Conservation (phyloP, 2,888 invertebrate species). For the Dasysyrphus albostriatus region DNA sequence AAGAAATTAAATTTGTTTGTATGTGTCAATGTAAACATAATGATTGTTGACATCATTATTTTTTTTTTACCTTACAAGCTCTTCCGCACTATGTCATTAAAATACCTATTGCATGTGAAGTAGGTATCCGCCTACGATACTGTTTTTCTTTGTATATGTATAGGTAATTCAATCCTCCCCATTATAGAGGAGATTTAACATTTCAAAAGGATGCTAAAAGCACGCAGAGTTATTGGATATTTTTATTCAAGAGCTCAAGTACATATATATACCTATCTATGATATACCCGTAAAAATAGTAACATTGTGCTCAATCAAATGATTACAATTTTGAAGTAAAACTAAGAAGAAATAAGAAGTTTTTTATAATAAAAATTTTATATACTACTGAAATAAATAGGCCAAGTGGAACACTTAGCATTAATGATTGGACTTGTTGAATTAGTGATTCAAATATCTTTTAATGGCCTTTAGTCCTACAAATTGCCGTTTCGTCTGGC, state of each 20-base stretch:
- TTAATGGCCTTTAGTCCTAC: too few relatives aligned
- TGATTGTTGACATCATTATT: slow-evolving; percentile 11
- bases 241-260: not conserved
- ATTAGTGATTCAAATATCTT: too few relatives aligned
- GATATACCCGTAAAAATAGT: not conserved
- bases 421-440: too few relatives aligned
- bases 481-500: too few relatives aligned
- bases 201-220: slow-evolving; percentile 21
- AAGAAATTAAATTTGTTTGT: slow-evolving; percentile 5
- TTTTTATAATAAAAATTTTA: too few relatives aligned
- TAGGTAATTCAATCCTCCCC: slow-evolving; percentile 17
- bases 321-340: not conserved
- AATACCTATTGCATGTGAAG: not conserved
- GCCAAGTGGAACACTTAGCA: too few relatives aligned
- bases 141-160: not conserved
- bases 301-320: not conserved
- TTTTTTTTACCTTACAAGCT: not conserved
- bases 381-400: too few relatives aligned
- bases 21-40: not conserved
- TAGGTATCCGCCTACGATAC: not conserved
- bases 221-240: slow-evolving; percentile 7
- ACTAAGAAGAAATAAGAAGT: too few relatives aligned
- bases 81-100: not conserved
- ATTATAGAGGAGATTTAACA: slow-evolving; percentile 4
- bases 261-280: not conserved